These are phyloP conservation scores for Dolichoris vasculosae DNA, from an alignment of 1,140 invertebrate species.

Conservation along the genomic window DNA sequence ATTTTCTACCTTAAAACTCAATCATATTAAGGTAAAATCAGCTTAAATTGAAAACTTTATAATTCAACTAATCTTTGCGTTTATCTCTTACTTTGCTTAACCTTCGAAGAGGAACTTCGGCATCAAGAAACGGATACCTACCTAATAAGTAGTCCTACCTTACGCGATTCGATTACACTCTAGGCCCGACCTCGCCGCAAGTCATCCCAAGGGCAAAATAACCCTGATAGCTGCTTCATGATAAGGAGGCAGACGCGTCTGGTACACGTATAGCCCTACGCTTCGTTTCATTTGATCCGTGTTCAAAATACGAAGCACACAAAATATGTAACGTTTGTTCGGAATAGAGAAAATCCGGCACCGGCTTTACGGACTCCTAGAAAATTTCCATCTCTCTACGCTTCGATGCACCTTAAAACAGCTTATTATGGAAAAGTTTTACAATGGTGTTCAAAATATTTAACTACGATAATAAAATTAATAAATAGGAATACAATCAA, in stretches of 20 bases:
- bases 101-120: not conserved
- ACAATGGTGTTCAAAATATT: not conserved
- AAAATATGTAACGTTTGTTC: not conserved
- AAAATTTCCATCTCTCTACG: not conserved
- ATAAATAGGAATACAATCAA: not conserved
- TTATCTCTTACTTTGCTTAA: not conserved
- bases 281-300: conserved; percentile 28
- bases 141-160: not conserved
- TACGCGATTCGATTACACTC: conserved; percentile 32
- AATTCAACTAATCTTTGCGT: not conserved
- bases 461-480: not conserved
- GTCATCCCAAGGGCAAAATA: conserved; percentile 35
- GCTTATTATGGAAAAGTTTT: not conserved
- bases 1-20: too few relatives aligned
- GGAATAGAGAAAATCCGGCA: too few relatives aligned
- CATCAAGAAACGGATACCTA: conserved; percentile 10
- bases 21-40: not conserved
- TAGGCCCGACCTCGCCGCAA: conserved; percentile 5
- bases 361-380: not conserved
- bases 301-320: not conserved
- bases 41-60: not conserved
- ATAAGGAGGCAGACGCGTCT: conserved; percentile 19
- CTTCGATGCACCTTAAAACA: not conserved
- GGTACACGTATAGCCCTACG: not conserved
- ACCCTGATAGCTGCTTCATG: not conserved